A percentile compares a stretch with the other conserved stretches of the same genome.
Evolutionary conservation across 2,797 vertebrate species (phyloP).

Genomic region (Melanotaenia nigrans): DNA sequence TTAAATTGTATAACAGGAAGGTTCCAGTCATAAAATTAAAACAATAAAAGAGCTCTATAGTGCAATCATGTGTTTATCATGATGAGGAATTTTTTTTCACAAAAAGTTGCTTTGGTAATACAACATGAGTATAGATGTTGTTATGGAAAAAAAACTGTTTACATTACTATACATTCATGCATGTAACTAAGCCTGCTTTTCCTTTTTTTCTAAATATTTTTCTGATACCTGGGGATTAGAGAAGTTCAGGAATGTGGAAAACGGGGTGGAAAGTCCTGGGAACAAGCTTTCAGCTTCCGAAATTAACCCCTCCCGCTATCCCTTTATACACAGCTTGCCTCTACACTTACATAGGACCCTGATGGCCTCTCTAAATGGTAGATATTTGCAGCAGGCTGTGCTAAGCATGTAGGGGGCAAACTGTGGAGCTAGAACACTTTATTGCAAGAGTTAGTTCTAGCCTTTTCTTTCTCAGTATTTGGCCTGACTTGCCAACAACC

Average conservation of each 20-base stretch:
- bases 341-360: not conserved
- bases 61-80: not conserved
- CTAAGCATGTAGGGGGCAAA: slow-evolving; percentile 7
- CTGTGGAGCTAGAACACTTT: not conserved
- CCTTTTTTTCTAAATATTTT: slow-evolving; percentile 2
- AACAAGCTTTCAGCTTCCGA: slow-evolving; percentile 35
- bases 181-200: not conserved
- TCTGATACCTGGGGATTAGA: slow-evolving; percentile 44
- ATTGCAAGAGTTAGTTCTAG: not conserved
- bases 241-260: slow-evolving; percentile 60
- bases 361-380: slow-evolving; percentile 15
- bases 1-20: not conserved
- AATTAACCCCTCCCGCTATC: slow-evolving; percentile 21
- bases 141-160: not conserved
- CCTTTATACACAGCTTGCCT: slow-evolving; percentile 1
- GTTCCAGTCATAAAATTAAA: not conserved
- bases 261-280: slow-evolving; percentile 35
- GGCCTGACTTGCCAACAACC: not conserved
- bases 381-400: slow-evolving; percentile 15
- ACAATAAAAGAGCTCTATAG: not conserved
- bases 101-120: not conserved
- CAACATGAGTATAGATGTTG: not conserved
- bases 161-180: not conserved
- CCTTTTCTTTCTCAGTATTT: not conserved
- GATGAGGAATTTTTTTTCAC: not conserved